phyloP scores from a whole-genome alignment of 2,113 vertebrate species.

The Myanophis thanlyinensis region DNA sequence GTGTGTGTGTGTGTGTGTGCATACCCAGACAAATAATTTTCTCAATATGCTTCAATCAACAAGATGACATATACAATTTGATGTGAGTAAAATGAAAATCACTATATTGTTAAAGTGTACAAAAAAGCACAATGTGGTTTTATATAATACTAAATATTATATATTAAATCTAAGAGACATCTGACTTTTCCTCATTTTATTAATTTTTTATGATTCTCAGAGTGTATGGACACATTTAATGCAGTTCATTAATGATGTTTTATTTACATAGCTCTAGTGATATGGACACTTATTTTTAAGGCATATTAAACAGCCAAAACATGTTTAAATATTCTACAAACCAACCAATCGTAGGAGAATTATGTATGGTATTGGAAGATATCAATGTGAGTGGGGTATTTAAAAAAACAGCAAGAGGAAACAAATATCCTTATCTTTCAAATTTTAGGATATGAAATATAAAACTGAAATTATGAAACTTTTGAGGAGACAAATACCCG shows the following conservation, averaged over 20 bases:
- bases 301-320: slow-evolving; percentile 9
- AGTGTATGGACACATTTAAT: slow-evolving; percentile 24
- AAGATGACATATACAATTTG: slow-evolving; percentile 33
- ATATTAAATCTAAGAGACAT: slow-evolving; percentile 32
- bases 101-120: slow-evolving; percentile 6
- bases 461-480: neutral
- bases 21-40: slow-evolving; percentile 44
- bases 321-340: neutral
- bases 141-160: rapidly evolving
- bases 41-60: slow-evolving; percentile 38
- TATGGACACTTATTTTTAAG: neutral
- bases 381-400: neutral
- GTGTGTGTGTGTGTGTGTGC: no score
- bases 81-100: slow-evolving; percentile 5
- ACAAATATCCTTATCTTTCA: neutral
- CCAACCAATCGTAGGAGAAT: neutral
- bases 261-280: slow-evolving; percentile 17
- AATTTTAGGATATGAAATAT: neutral
- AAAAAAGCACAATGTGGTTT: neutral
- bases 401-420: neutral
- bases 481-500: neutral
- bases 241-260: slow-evolving; percentile 15
- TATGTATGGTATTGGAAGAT: neutral
- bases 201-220: slow-evolving; percentile 16
- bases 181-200: neutral